A percentile compares a stretch with the other conserved stretches of the same genome.
phyloP scores from a whole-genome alignment of 2,113 vertebrate species.

The Leptobrachium leishanense region DNA sequence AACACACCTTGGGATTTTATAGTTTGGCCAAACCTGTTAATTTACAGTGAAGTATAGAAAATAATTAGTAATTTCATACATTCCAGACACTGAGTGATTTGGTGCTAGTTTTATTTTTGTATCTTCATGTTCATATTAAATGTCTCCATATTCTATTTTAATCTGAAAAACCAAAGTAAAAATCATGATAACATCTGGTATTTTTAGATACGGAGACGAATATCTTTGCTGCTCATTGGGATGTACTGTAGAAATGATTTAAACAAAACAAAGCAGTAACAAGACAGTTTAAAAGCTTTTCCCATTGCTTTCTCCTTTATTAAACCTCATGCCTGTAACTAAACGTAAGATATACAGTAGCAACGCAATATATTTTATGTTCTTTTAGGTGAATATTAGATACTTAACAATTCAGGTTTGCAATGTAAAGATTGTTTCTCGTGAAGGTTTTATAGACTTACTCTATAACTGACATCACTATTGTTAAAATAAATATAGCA shows the following conservation, averaged over 20 bases:
- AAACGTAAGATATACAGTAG: constrained; percentile 27
- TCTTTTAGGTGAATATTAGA: constrained; percentile 39
- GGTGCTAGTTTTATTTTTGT: too few relatives aligned
- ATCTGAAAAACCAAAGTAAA: too few relatives aligned
- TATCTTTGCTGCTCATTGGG: constrained; percentile 7
- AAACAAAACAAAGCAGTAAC: constrained; percentile 8
- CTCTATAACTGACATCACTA: too few relatives aligned
- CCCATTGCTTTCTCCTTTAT: constrained; percentile 5
- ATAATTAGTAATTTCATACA: too few relatives aligned
- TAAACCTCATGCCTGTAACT: constrained; percentile 24
- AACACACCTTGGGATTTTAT: too few relatives aligned
- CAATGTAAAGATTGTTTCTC: neutral
- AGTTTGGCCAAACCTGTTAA: too few relatives aligned
- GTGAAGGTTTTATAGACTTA: too few relatives aligned
- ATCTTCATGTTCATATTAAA: too few relatives aligned
- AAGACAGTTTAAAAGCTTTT: constrained; percentile 5
- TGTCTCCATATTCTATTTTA: too few relatives aligned
- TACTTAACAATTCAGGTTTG: constrained; percentile 21
- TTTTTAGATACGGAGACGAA: constrained; percentile 10
- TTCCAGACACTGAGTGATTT: too few relatives aligned
- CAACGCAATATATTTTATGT: neutral
- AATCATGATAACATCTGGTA: neutral
- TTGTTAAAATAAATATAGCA: too few relatives aligned
- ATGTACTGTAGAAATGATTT: neutral
- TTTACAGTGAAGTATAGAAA: too few relatives aligned